Evolutionary conservation across 2,888 invertebrate genomes (phyloP).

Genomic region (Hypercompe scribonia): DNA sequence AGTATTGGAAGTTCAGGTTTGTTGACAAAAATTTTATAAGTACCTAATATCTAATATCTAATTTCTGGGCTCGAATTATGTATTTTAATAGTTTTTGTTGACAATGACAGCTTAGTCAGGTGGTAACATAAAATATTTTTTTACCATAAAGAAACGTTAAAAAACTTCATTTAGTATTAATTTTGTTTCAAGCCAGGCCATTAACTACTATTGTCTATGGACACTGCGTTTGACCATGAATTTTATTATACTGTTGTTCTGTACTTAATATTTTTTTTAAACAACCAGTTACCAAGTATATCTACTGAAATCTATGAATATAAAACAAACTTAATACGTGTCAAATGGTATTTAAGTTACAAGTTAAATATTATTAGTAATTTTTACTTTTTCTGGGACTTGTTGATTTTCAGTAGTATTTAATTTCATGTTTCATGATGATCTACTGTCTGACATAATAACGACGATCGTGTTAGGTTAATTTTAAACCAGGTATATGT

Average conservation of each 20-base stretch:
- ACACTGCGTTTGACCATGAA: not conserved
- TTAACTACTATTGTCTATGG: not conserved
- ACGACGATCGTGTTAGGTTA: too few relatives aligned
- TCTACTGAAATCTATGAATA: not conserved
- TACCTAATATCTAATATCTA: not conserved
- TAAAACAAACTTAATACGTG: not conserved
- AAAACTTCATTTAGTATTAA: too few relatives aligned
- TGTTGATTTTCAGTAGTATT: too few relatives aligned
- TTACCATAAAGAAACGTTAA: not conserved
- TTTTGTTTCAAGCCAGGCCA: too few relatives aligned
- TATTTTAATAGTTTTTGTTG: too few relatives aligned
- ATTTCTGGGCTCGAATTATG: too few relatives aligned
- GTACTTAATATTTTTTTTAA: not conserved
- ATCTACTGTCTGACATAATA: too few relatives aligned
- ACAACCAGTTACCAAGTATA: not conserved
- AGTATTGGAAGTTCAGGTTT: conserved; percentile 91
- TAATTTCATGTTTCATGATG: too few relatives aligned
- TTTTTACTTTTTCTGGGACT: not conserved
- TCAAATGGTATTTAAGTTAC: not conserved
- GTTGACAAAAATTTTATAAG: not conserved
- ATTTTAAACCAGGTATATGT: too few relatives aligned
- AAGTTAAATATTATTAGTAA: not conserved
- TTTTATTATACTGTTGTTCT: not conserved
- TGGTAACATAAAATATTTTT: not conserved
- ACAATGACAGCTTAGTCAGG: not conserved